Percentiles rank a stretch among this genome's conserved stretches.
phyloP scores from a whole-genome alignment of 2,797 vertebrate species.

The Alosa sapidissima region DNA sequence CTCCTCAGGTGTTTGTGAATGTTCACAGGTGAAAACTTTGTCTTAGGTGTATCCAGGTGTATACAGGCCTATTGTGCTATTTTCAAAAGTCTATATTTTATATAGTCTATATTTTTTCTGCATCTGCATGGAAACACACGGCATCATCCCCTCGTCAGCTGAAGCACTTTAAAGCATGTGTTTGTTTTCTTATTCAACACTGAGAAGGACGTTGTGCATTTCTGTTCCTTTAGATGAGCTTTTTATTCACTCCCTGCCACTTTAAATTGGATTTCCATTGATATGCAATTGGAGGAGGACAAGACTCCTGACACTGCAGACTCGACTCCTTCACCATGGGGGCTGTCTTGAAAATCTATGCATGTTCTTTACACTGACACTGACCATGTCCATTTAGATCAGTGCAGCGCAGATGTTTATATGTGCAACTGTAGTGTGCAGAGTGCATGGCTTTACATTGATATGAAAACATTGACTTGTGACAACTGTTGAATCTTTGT shows the following conservation, averaged over 20 bases:
- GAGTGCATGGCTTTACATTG: not conserved
- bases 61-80: constrained; percentile 55
- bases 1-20: constrained; percentile 76
- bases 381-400: not conserved
- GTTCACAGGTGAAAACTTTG: constrained; percentile 63
- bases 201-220: not conserved
- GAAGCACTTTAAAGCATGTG: constrained; percentile 54
- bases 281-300: not conserved
- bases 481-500: not conserved
- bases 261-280: constrained; percentile 1
- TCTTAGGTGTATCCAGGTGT: constrained; percentile 61
- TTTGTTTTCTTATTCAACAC: constrained; percentile 33
- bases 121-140: constrained; percentile 65
- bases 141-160: constrained; percentile 32
- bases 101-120: constrained; percentile 63
- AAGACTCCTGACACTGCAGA: not conserved
- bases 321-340: not conserved
- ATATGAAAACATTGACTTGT: constrained; percentile 11
- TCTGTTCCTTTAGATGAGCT: not conserved
- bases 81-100: constrained; percentile 64
- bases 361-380: constrained; percentile 1
- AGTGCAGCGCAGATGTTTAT: not conserved
- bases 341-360: constrained; percentile 3
- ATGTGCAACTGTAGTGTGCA: not conserved
- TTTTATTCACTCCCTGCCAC: not conserved